Evolutionary conservation across 92 coral and sea anemone species (phyloP), one percentile per base, ranked within the genome.

Genomic region (Parazoanthus atlanticus): DNA sequence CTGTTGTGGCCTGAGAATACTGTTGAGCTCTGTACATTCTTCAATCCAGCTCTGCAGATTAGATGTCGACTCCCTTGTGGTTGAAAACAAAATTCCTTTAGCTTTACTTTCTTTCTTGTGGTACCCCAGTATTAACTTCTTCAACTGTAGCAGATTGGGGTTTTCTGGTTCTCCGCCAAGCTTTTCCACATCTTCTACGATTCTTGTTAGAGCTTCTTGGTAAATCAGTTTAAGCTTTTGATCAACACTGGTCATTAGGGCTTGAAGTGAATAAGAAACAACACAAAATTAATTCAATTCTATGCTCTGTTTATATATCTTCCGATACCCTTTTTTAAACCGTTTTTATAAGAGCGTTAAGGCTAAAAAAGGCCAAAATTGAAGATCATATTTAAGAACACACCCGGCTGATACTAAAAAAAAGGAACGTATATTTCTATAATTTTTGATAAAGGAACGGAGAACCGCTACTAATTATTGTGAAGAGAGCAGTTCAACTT

Each of bases 71-170:
- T 89, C 94, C 34, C 98, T 86, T 13, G 98, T 96, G 87, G 91
- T 89, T 17, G 94, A 91, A 69, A 96, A 96, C 74, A 96, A 65
- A 73, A 96, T 96, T 83, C 97, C 98, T 89, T 94, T 96, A 3
- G 96, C 86, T 38, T 90, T 79, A 8, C 19, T 72, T 13, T 43
- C 82, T 1, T 81, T 93, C 11, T 30, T 19, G 84, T 91, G 89
- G 87, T 90, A 73, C 9, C 92, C 87, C 2, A 91, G 73, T 40
- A 96, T 76, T 29, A 91, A 41, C 8, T 90, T 93, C 84, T 93
- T 85, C 5, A 96, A 91, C 82, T 74, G 89, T 75, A 31, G 74
- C 33, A 96, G 87, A 4, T 84, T 83, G 38, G 98, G 93, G 74
- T 96, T 96, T 77, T 78, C n/a, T 4, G 95, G 97, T 75, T 93